Evolutionary conservation across 2,888 invertebrate genomes (phyloP), one percentile per base, ranked within the genome.

Genomic region (Ochropleura plecta): DNA sequence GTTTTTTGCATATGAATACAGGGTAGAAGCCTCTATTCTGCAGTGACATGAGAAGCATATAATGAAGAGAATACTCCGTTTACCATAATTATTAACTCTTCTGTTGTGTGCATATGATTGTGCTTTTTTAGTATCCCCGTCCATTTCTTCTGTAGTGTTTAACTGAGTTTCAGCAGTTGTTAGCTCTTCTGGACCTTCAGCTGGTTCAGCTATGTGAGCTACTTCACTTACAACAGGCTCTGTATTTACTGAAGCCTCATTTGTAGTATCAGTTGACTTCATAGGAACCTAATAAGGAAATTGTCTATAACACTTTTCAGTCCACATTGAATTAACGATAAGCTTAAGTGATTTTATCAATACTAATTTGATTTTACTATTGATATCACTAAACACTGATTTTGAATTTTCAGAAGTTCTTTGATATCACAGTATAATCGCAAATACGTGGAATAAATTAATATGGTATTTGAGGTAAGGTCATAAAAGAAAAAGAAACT

Each of bases 111-210:
- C 83, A 89, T 92, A 92, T 76, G 87, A 86, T 86, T 94, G 92
- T 59, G 91, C 85, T 84, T 95, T 95, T 83, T 95, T 94, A 63
- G 87, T 82, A 81, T 92, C 93, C 75, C 89, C 87, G 30, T 95
- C 93, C 93, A 94, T 94, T 42, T 88, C 90, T 80, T 91, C 91
- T 59, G 82, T 9, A 16, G 30, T 70, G 64, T 91, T 90, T 64
- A 92, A 83, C 70, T 91, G 87, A 73, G 86, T 88, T 53, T 89
- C 88, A 12, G 86, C 90, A 68, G 84, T 83, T 8, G 75, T 67
- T 30, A 70, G 85, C 76, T 90, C 89, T 83, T 82, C 78, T 42
- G 18, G 57, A 42, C 79, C 76, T 74, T 91, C 76, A 0, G 55
- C 89, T 40, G 79, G 59, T 76, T 88, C 86, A 46, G 77, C 57